A percentile compares a stretch with the other conserved stretches of the same genome.
These are phyloP conservation scores for Lophotis ruficrista DNA, from an alignment of 2,113 vertebrate genomes.

Conservation along the genomic window DNA sequence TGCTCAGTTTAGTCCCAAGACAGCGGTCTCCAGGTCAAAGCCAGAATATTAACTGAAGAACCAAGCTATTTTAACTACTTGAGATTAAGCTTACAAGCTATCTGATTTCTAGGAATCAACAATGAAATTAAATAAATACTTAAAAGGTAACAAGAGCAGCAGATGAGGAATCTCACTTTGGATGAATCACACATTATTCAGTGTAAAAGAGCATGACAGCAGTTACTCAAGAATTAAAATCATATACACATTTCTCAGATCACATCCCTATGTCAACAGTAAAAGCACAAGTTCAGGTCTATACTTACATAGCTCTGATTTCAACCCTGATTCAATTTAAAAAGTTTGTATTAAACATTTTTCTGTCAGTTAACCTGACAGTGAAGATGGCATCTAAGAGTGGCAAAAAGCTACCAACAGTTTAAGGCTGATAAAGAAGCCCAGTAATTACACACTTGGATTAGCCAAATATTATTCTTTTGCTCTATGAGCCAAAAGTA, in stretches of 20 bases:
- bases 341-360: not conserved
- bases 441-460: not conserved
- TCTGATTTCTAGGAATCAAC: not conserved
- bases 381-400: not conserved
- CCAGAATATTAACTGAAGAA: not conserved
- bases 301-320: not conserved
- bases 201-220: not conserved
- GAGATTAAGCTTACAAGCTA: not conserved
- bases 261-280: not conserved
- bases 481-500: slow-evolving; percentile 1
- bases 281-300: not conserved
- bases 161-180: not conserved
- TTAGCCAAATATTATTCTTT: not conserved
- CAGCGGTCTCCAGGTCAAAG: not conserved
- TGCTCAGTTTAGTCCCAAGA: not conserved
- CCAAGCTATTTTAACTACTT: not conserved
- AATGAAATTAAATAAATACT: not conserved
- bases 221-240: not conserved
- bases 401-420: not conserved
- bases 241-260: not conserved
- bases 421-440: not conserved
- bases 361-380: not conserved
- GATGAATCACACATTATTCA: not conserved
- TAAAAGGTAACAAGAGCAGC: not conserved
- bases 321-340: not conserved